Conservation (phyloP, 2,888 invertebrate species). For the Amphipoea oculea region DNA sequence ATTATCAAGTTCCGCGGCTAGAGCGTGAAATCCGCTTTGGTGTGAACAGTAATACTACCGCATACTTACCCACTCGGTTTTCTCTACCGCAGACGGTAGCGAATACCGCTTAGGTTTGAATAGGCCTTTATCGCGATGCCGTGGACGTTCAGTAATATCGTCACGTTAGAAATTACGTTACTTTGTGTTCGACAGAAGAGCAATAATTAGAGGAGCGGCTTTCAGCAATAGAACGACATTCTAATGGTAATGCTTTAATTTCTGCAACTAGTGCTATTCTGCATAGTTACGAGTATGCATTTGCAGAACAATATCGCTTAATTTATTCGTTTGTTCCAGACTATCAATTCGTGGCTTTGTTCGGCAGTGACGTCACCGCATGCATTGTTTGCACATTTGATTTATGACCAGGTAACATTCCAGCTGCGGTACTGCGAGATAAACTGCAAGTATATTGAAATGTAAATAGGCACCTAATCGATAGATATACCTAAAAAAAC, state of each 20-base stretch:
- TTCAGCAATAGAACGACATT: background rate
- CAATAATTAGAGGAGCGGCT: background rate
- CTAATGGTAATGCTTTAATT: background rate
- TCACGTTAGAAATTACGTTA: background rate
- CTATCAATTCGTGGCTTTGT: slow-evolving; percentile 45
- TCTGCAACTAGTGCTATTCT: background rate
- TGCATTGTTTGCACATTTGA: slow-evolving; percentile 50
- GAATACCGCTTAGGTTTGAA: too few relatives aligned
- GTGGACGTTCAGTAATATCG: background rate
- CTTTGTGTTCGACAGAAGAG: background rate
- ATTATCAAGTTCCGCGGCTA: too few relatives aligned
- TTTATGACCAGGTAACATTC: slow-evolving; percentile 35
- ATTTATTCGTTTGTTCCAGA: slow-evolving; percentile 36
- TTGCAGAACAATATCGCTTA: slow-evolving; percentile 4
- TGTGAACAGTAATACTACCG: too few relatives aligned
- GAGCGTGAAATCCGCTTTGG: too few relatives aligned
- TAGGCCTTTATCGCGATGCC: background rate
- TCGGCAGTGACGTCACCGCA: slow-evolving; percentile 31
- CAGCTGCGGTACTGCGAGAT: background rate
- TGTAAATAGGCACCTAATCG: background rate
- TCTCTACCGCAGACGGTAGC: too few relatives aligned
- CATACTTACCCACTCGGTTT: too few relatives aligned
- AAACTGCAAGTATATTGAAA: background rate
- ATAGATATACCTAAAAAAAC: background rate
- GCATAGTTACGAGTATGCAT: slow-evolving; percentile 4